Conservation (phyloP, 2,113 vertebrate genomes). For the Heterochromis multidens region DNA sequence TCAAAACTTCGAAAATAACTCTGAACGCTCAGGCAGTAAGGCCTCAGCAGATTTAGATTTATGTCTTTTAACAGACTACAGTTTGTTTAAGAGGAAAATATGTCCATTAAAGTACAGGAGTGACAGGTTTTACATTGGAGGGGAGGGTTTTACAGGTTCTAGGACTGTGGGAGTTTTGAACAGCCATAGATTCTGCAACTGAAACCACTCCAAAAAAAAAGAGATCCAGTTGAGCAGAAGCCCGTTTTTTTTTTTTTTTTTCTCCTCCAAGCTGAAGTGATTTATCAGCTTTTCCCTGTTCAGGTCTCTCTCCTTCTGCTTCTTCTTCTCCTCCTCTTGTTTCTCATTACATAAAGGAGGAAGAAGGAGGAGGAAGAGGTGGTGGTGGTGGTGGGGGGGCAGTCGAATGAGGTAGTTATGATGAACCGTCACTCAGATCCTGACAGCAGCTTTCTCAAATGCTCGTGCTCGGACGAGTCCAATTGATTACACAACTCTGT, state of each 20-base stretch:
- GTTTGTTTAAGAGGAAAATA: neutral
- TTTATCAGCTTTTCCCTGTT: slow-evolving; percentile 28
- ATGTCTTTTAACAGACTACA: neutral
- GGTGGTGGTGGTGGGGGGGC: neutral
- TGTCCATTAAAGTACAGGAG: neutral
- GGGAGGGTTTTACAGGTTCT: neutral
- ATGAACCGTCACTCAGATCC: slow-evolving; percentile 68
- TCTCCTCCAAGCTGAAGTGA: slow-evolving; percentile 32
- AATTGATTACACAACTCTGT: slow-evolving; percentile 92
- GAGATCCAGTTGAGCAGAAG: slow-evolving; percentile 8
- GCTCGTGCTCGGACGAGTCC: slow-evolving; percentile 78
- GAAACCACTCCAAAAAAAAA: neutral
- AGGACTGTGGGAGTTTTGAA: slow-evolving; percentile 6
- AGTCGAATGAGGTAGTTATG: slow-evolving; percentile 65
- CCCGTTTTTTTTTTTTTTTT: slow-evolving; percentile 10
- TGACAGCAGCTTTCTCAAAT: slow-evolving; percentile 73
- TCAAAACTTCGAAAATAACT: too few species aligned
- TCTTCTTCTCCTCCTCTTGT: neutral
- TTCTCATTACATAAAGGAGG: neutral
- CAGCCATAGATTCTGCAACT: neutral
- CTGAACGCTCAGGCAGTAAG: neutral
- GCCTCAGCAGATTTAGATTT: neutral
- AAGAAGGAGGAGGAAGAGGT: neutral
- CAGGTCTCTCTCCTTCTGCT: neutral
- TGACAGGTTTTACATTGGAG: neutral